A percentile compares a stretch with the other conserved stretches of the same genome.
Conservation (phyloP, 2,113 vertebrate genomes). For the Hystrix brachyura region DNA sequence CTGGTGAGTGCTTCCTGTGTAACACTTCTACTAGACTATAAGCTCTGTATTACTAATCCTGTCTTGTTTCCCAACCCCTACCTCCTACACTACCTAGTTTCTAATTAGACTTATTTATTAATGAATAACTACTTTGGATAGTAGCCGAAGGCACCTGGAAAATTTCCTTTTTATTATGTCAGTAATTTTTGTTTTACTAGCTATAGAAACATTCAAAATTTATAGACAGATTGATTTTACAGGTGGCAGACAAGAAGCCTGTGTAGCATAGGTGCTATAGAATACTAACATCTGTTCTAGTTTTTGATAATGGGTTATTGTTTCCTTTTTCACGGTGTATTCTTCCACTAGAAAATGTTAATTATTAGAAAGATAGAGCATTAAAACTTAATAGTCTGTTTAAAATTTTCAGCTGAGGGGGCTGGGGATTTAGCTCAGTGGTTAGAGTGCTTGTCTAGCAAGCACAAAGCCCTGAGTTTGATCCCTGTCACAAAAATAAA, state of each 20-base stretch:
- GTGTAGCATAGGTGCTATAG: neutral
- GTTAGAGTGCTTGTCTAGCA: too few relatives aligned
- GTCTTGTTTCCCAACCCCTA: neutral
- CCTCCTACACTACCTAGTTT: neutral
- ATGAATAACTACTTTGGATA: constrained; percentile 26
- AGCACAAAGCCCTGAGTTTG: too few relatives aligned
- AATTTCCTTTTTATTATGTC: neutral
- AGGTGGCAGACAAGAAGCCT: neutral
- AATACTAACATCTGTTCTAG: neutral
- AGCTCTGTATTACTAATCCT: neutral
- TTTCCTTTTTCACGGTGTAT: neutral
- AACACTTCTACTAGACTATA: neutral
- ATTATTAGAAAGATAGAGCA: constrained; percentile 29
- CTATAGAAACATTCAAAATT: neutral
- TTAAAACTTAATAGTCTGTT: neutral
- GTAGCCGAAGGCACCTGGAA: neutral
- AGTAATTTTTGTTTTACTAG: constrained; percentile 31
- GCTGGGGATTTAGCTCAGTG: too few relatives aligned
- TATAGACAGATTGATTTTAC: neutral
- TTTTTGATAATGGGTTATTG: neutral
- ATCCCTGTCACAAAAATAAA: too few relatives aligned
- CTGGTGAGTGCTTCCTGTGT: neutral
- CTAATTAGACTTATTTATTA: constrained; percentile 35
- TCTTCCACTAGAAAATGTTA: neutral
- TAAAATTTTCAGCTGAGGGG: neutral